Evolutionary conservation across 2,113 vertebrate species (phyloP).

Genomic region (Apteryx mantelli): DNA sequence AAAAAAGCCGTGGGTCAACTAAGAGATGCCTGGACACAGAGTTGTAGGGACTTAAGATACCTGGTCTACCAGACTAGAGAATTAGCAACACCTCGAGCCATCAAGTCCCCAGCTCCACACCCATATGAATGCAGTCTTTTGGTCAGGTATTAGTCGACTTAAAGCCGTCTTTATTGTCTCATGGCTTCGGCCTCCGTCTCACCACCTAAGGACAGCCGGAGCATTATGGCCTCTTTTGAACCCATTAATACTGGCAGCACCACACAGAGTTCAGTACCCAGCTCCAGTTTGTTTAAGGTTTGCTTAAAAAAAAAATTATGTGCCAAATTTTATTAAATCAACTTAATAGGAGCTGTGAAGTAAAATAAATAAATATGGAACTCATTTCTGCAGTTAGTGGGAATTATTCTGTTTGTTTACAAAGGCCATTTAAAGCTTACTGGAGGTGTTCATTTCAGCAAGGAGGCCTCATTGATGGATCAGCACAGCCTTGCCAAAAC

Average conservation of each 20-base stretch:
- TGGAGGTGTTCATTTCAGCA: slow-evolving; percentile 72
- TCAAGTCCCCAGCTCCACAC: not conserved
- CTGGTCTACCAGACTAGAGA: not conserved
- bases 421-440: slow-evolving; percentile 64
- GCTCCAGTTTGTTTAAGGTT: slow-evolving; percentile 65
- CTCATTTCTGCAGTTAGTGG: slow-evolving; percentile 68
- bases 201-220: not conserved
- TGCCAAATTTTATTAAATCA: slow-evolving; percentile 71
- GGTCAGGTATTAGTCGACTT: not conserved
- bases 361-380: slow-evolving; percentile 75
- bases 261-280: slow-evolving; percentile 28
- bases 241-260: slow-evolving; percentile 1
- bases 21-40: not conserved
- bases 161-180: not conserved
- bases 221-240: not conserved
- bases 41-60: fast-evolving
- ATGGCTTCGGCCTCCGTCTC: not conserved
- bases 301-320: slow-evolving; percentile 52
- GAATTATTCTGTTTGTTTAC: slow-evolving; percentile 74
- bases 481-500: slow-evolving; percentile 41
- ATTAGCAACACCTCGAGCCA: not conserved
- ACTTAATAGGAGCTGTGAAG: slow-evolving; percentile 68
- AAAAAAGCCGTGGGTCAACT: not conserved
- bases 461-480: slow-evolving; percentile 58
- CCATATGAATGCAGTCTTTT: not conserved